phyloP scores from a whole-genome alignment of 53 echinoderm and acorn worm species.

The Henricia sp. region DNA sequence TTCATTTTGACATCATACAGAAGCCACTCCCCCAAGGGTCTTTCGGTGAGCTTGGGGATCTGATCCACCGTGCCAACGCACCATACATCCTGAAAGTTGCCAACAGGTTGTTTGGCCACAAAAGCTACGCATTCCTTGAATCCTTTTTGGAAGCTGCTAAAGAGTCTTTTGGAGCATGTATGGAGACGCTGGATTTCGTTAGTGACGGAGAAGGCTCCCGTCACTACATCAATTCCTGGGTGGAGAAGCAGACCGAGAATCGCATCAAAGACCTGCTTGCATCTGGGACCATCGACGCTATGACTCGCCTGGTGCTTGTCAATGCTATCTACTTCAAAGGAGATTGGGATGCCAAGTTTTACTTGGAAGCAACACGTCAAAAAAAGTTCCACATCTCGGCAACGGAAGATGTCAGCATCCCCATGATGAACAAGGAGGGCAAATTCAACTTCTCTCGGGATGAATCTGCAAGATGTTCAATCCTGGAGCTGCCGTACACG shows the following conservation, averaged over 20 bases:
- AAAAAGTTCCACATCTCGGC: slow-evolving; percentile 50
- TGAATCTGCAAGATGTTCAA: slow-evolving; percentile 33
- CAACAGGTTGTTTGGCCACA: slow-evolving; percentile 69
- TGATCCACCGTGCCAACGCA: neutral
- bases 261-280: slow-evolving; percentile 73
- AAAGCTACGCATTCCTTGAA: slow-evolving; percentile 43
- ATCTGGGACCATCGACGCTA: slow-evolving; percentile 57
- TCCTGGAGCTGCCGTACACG: slow-evolving; percentile 80
- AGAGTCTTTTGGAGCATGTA: slow-evolving; percentile 23
- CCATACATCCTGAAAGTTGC: slow-evolving; percentile 62
- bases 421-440: slow-evolving; percentile 72
- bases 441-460: slow-evolving; percentile 56
- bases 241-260: slow-evolving; percentile 67
- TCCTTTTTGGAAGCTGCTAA: slow-evolving; percentile 43
- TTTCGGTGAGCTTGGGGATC: slow-evolving; percentile 63
- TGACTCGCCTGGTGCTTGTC: slow-evolving; percentile 74
- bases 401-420: slow-evolving; percentile 33
- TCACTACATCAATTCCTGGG: slow-evolving; percentile 91
- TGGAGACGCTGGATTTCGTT: slow-evolving; percentile 46
- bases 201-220: slow-evolving; percentile 49
- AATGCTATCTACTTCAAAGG: slow-evolving; percentile 95
- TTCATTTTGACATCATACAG: slow-evolving; percentile 52
- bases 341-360: slow-evolving; percentile 66
- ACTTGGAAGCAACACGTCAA: slow-evolving; percentile 14
- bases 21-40: slow-evolving; percentile 49